These are phyloP conservation scores for Lordiphosa clarofinis DNA, from an alignment of 1,140 invertebrate genomes.

Conservation along the genomic window DNA sequence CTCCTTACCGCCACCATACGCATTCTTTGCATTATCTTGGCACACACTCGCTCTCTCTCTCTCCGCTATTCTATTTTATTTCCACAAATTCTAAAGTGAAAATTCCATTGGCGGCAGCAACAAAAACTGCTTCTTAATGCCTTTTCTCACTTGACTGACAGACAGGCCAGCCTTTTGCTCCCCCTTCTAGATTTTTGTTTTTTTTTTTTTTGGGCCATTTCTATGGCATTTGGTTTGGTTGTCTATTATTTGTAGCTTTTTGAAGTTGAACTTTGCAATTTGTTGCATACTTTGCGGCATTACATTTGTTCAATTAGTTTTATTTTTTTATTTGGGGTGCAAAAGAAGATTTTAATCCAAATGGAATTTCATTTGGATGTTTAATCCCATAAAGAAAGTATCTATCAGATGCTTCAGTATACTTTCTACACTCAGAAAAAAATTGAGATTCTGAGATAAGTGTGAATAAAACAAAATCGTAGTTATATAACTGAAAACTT, in stretches of 20 bases:
- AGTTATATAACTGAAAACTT: too few relatives aligned
- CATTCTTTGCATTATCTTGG: constrained; percentile 43
- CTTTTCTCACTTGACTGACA: constrained; percentile 68
- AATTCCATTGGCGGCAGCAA: constrained; percentile 55
- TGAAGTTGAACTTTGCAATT: constrained; percentile 45
- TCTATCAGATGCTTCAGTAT: too few relatives aligned
- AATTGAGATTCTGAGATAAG: too few relatives aligned
- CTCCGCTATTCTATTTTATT: constrained; percentile 40
- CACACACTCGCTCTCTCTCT: constrained; percentile 8
- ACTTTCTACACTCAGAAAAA: too few relatives aligned
- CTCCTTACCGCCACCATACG: neutral
- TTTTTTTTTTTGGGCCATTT: constrained; percentile 1
- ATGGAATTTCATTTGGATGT: too few relatives aligned
- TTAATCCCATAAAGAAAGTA: too few relatives aligned
- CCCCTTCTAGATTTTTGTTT: neutral
- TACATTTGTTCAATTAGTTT: constrained; percentile 69
- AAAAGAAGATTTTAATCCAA: constrained; percentile 50
- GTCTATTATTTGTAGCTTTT: constrained; percentile 45
- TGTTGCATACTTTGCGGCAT: constrained; percentile 56
- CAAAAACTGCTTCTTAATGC: constrained; percentile 67
- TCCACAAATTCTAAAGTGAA: constrained; percentile 69
- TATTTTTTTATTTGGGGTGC: constrained; percentile 30
- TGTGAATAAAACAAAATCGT: too few relatives aligned
- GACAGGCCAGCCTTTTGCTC: constrained; percentile 7
- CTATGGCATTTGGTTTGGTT: constrained; percentile 4